phyloP scores from a whole-genome alignment of 2,888 invertebrate genomes.

The Panzeria rudis region DNA sequence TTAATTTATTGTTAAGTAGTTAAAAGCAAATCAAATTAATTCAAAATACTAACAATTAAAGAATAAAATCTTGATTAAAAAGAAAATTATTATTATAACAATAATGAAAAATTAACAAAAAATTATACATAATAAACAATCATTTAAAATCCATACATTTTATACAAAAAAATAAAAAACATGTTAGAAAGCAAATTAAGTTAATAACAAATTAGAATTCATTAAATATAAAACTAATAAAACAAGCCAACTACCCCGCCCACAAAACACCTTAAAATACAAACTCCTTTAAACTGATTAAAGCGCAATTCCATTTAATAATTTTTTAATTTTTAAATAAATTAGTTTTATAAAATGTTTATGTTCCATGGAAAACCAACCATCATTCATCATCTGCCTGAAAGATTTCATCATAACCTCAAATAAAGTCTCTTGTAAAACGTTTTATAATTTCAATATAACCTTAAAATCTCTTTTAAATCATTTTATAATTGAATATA shows the following conservation, averaged over 20 bases:
- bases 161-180: constrained; percentile 17
- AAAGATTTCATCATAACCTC: constrained; percentile 1
- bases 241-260: constrained; percentile 70
- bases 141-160: constrained; percentile 46
- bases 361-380: not conserved
- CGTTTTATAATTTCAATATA: no score
- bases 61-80: constrained; percentile 33
- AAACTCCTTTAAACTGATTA: constrained; percentile 54
- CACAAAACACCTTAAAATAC: constrained; percentile 72
- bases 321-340: not conserved
- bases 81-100: constrained; percentile 27
- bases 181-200: constrained; percentile 33
- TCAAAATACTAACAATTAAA: constrained; percentile 53
- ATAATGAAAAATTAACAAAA: constrained; percentile 36
- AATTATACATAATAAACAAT: constrained; percentile 38
- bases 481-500: not conserved
- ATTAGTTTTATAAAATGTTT: not conserved
- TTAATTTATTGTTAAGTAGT: constrained; percentile 71
- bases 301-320: not conserved
- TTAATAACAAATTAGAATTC: constrained; percentile 37
- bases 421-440: not conserved
- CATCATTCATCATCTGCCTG: not conserved
- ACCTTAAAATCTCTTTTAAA: no score
- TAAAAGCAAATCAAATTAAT: constrained; percentile 71
- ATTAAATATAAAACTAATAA: constrained; percentile 48